Conservation (phyloP, 2,113 vertebrate species). For the Rhombomys opimus region DNA sequence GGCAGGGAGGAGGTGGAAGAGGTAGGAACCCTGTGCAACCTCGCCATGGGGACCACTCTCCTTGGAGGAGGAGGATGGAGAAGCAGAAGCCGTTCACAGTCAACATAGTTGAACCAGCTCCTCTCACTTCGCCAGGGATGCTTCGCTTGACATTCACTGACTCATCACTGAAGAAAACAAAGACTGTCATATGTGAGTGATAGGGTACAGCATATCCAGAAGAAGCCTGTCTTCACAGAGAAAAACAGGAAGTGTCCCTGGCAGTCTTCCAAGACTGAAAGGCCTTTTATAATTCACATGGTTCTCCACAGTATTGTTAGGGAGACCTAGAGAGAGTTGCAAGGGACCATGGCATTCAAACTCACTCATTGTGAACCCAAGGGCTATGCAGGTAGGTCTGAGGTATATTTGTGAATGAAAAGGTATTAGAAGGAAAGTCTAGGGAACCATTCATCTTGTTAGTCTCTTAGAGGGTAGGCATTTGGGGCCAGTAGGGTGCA, state of each 20-base stretch:
- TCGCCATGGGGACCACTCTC: not conserved
- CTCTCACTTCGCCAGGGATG: not conserved
- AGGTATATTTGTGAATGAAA: not conserved
- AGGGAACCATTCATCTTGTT: not conserved
- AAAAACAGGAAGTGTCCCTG: not conserved
- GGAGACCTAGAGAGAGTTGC: not conserved
- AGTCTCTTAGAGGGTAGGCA: not conserved
- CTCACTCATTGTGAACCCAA: not conserved
- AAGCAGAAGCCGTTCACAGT: not conserved
- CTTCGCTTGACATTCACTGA: not conserved
- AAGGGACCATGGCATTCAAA: not conserved
- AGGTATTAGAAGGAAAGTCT: not conserved
- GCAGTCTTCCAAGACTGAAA: not conserved
- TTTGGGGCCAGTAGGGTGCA: not conserved
- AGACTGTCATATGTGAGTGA: not conserved
- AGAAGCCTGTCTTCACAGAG: not conserved
- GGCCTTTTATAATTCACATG: not conserved
- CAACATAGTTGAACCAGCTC: not conserved
- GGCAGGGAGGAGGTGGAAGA: too few relatives aligned
- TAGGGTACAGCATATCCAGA: not conserved
- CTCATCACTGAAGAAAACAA: constrained; percentile 17
- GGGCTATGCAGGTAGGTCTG: not conserved
- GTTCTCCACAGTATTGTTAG: not conserved
- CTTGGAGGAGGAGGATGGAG: not conserved
- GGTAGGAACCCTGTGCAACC: not conserved